Evolutionary conservation across 2,797 vertebrate species (phyloP).

Genomic region (Chanos chanos): DNA sequence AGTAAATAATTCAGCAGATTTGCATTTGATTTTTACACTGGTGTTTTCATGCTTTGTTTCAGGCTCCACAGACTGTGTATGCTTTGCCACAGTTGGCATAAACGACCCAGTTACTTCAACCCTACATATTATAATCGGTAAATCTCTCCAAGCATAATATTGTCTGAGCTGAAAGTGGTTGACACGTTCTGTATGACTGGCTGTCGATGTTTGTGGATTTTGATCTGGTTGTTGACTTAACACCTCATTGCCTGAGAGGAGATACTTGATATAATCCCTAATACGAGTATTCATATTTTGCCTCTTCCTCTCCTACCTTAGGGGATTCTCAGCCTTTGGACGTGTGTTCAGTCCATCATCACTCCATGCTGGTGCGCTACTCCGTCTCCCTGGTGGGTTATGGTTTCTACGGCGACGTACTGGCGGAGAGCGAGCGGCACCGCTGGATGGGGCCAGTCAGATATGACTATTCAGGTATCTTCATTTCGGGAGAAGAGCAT

Average conservation of each 20-base stretch:
- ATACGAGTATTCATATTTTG: not conserved
- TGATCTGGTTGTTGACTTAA: too few species aligned
- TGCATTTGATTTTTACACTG: too few species aligned
- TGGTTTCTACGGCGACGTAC: conserved; percentile 81
- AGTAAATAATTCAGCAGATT: too few species aligned
- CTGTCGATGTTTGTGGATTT: too few species aligned
- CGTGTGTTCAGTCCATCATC: conserved; percentile 77
- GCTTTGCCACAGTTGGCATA: conserved; percentile 77
- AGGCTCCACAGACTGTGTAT: conserved; percentile 82
- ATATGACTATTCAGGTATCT: conserved; percentile 79
- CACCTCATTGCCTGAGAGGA: not conserved
- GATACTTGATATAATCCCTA: not conserved
- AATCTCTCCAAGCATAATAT: too few species aligned
- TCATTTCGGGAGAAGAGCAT: not conserved
- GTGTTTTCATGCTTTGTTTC: conserved; percentile 2
- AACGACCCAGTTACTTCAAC: conserved; percentile 78
- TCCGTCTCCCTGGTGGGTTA: conserved; percentile 81
- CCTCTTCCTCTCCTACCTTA: conserved; percentile 39
- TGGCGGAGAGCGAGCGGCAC: conserved; percentile 75
- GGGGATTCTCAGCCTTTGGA: conserved; percentile 84
- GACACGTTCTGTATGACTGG: too few species aligned
- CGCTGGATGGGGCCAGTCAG: conserved; percentile 81
- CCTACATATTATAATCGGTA: conserved; percentile 79
- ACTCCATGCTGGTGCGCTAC: conserved; percentile 64
- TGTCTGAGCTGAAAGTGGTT: too few species aligned